Evolutionary conservation across 2,113 vertebrate genomes (phyloP).

Genomic region (Capra hircus): DNA sequence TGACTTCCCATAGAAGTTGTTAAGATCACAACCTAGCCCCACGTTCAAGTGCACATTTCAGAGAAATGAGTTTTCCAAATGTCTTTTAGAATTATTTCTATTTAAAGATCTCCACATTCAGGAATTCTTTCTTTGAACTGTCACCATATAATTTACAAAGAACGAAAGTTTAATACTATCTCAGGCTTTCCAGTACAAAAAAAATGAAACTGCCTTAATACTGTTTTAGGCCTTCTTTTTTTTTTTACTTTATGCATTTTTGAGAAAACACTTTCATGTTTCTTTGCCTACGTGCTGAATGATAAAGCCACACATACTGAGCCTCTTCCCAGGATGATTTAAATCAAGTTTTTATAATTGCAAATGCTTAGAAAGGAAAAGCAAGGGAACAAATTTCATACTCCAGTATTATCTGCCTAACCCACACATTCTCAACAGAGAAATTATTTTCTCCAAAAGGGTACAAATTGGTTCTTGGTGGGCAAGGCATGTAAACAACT

Average conservation of each 20-base stretch:
- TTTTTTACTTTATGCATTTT: background rate
- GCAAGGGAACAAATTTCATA: background rate
- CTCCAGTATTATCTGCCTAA: background rate
- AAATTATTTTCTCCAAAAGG: background rate
- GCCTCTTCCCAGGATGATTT: background rate
- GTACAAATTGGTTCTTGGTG: background rate
- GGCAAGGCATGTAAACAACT: background rate
- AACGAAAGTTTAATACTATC: background rate
- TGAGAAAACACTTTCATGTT: background rate
- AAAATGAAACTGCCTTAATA: background rate
- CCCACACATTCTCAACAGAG: background rate
- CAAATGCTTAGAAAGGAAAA: background rate
- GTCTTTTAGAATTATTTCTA: background rate
- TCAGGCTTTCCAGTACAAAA: background rate
- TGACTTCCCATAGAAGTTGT: background rate
- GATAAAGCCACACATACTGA: background rate
- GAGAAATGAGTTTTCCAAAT: background rate
- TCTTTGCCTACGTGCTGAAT: background rate
- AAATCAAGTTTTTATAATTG: background rate
- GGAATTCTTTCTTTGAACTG: background rate
- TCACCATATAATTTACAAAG: background rate
- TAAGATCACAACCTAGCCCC: background rate
- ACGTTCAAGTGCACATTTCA: background rate
- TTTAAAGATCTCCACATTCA: background rate
- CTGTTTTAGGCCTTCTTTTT: background rate